Percentiles rank a stretch among this genome's conserved stretches.
Evolutionary conservation across 2,113 vertebrate species (phyloP).

Genomic region (Hydrolagus affinis): DNA sequence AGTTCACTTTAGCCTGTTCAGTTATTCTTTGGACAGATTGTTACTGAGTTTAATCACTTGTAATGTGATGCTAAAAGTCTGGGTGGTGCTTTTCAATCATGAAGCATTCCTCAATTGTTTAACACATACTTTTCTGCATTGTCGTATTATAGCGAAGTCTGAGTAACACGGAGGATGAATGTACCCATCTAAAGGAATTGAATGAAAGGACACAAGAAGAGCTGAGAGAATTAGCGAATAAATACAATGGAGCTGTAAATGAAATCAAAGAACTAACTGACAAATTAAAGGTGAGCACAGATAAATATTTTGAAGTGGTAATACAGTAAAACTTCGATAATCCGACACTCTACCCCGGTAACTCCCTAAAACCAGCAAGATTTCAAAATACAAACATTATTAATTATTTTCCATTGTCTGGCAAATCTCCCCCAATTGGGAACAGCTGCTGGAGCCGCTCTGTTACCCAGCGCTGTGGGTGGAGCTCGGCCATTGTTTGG

Average conservation of each 20-base stretch:
- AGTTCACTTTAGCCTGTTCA: background rate
- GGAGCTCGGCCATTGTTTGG: too few relatives aligned
- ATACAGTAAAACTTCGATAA: too few relatives aligned
- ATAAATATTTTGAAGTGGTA: background rate
- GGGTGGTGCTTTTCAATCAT: background rate
- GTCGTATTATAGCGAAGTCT: conserved; percentile 66
- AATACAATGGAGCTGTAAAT: conserved; percentile 92
- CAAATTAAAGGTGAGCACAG: conserved; percentile 78
- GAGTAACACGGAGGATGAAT: conserved; percentile 97
- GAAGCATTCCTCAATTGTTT: background rate
- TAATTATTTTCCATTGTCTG: too few relatives aligned
- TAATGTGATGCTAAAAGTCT: background rate
- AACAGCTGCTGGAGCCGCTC: too few relatives aligned
- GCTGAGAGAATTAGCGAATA: conserved; percentile 87
- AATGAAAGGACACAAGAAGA: conserved; percentile 90
- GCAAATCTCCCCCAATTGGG: too few relatives aligned
- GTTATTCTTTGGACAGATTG: background rate
- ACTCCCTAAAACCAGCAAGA: too few relatives aligned
- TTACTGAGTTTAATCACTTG: background rate
- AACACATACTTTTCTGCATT: background rate
- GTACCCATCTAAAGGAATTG: conserved; percentile 97
- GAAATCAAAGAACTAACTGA: conserved; percentile 95
- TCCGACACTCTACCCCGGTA: too few relatives aligned
- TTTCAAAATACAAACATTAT: too few relatives aligned
- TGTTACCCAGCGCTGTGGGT: too few relatives aligned